Percentiles rank a stretch among this genome's conserved stretches.
phyloP scores from a whole-genome alignment of 2,888 invertebrate species.

The Drosophila paramelanica region DNA sequence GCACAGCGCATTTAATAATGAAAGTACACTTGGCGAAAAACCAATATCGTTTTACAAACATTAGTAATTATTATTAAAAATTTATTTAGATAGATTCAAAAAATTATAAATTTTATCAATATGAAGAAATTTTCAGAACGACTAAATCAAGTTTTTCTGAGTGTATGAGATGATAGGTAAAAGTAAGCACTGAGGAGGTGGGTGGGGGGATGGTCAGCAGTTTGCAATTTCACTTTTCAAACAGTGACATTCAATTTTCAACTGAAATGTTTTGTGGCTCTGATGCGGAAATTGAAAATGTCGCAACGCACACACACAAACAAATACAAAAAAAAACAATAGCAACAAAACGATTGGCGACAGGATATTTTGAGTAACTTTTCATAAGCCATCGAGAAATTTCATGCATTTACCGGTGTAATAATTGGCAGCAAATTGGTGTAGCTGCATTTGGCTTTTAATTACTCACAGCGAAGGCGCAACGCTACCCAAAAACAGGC shows the following conservation, averaged over 20 bases:
- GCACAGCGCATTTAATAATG: slow-evolving; percentile 51
- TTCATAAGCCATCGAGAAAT: slow-evolving; percentile 14
- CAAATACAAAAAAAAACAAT: neutral
- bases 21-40: neutral
- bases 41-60: neutral
- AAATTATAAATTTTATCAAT: too few relatives aligned
- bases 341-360: slow-evolving; percentile 4
- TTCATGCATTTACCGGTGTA: slow-evolving; percentile 28
- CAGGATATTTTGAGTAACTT: slow-evolving; percentile 15
- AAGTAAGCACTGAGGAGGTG: too few relatives aligned
- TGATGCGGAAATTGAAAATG: slow-evolving; percentile 76
- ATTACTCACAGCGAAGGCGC: slow-evolving; percentile 53
- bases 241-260: slow-evolving; percentile 76
- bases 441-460: slow-evolving; percentile 53
- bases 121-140: too few relatives aligned
- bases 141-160: neutral
- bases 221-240: slow-evolving; percentile 61
- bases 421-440: slow-evolving; percentile 58
- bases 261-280: slow-evolving; percentile 65
- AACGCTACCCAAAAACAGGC: neutral
- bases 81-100: too few relatives aligned
- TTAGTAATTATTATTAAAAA: too few relatives aligned
- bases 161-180: neutral
- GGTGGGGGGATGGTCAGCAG: slow-evolving; percentile 17
- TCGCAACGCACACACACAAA: slow-evolving; percentile 24